phyloP scores from a whole-genome alignment of 2,888 invertebrate species.

The Noctua janthe region DNA sequence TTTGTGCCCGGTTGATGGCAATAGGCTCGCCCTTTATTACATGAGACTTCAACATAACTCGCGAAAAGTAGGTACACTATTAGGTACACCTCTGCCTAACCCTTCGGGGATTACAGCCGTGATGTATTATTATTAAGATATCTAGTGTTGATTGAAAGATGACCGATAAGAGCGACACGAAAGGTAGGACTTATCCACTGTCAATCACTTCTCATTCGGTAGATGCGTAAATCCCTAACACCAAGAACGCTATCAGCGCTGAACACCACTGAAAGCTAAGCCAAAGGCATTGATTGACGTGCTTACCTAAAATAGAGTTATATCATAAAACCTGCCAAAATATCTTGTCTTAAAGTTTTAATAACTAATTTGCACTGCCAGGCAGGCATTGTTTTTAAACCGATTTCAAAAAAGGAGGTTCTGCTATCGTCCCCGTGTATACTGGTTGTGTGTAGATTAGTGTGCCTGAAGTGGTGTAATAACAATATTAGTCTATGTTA shows the following conservation, averaged over 20 bases:
- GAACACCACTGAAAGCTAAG: constrained; percentile 6
- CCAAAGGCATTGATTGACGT: constrained; percentile 7
- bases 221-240: constrained; percentile 16
- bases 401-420: too few species aligned
- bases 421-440: too few species aligned
- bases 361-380: background rate
- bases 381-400: background rate
- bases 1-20: background rate
- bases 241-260: constrained; percentile 6
- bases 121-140: constrained; percentile 2
- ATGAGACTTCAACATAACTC: background rate
- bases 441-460: background rate
- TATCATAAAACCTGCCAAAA: background rate
- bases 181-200: constrained; percentile 1
- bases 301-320: background rate
- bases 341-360: background rate
- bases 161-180: constrained; percentile 20
- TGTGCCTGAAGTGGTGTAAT: background rate
- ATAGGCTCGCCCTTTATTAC: background rate
- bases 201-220: constrained; percentile 12
- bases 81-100: background rate
- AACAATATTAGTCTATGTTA: background rate
- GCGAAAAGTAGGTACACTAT: too few species aligned
- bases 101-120: background rate
- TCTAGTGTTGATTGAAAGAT: constrained; percentile 38